Conservation (phyloP, 1,140 invertebrate species). For the Pissodes strobi region DNA sequence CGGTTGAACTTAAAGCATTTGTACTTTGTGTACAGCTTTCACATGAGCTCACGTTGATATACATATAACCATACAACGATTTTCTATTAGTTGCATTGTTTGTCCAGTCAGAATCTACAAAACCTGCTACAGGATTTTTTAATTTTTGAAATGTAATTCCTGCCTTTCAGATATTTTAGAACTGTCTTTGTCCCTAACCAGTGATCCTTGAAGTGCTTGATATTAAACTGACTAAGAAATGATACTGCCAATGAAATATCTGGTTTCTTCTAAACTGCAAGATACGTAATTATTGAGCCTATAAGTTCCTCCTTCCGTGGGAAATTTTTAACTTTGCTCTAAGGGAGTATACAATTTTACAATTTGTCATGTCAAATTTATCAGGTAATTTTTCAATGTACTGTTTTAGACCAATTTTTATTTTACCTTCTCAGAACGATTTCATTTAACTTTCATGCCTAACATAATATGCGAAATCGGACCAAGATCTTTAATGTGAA, state of each 20-base stretch:
- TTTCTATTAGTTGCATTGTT: slow-evolving; percentile 45
- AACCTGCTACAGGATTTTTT: too few relatives aligned
- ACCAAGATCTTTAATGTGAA: too few relatives aligned
- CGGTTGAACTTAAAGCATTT: slow-evolving; percentile 47
- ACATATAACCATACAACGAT: slow-evolving; percentile 49
- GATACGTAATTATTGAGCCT: slow-evolving; percentile 32
- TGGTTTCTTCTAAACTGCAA: slow-evolving; percentile 24
- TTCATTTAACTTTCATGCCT: slow-evolving; percentile 51
- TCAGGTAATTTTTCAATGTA: slow-evolving; percentile 52
- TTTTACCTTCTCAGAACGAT: slow-evolving; percentile 37
- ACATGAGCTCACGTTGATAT: slow-evolving; percentile 43
- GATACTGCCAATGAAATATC: too few relatives aligned
- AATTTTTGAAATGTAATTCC: too few relatives aligned
- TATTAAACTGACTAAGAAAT: slow-evolving; percentile 38
- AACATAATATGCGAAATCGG: slow-evolving; percentile 33
- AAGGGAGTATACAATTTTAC: slow-evolving; percentile 51
- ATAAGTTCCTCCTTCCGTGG: slow-evolving; percentile 17
- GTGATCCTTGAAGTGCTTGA: slow-evolving; percentile 27
- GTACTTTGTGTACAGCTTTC: slow-evolving; percentile 42
- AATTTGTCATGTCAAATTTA: slow-evolving; percentile 52
- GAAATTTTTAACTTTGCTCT: slow-evolving; percentile 46
- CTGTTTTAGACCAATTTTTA: slow-evolving; percentile 49
- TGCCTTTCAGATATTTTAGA: too few relatives aligned
- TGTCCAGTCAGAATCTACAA: slow-evolving; percentile 55
- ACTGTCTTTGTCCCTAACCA: too few relatives aligned